These are phyloP conservation scores for Sakesphorus luctuosus DNA, from an alignment of 2,113 vertebrate genomes.

Conservation along the genomic window DNA sequence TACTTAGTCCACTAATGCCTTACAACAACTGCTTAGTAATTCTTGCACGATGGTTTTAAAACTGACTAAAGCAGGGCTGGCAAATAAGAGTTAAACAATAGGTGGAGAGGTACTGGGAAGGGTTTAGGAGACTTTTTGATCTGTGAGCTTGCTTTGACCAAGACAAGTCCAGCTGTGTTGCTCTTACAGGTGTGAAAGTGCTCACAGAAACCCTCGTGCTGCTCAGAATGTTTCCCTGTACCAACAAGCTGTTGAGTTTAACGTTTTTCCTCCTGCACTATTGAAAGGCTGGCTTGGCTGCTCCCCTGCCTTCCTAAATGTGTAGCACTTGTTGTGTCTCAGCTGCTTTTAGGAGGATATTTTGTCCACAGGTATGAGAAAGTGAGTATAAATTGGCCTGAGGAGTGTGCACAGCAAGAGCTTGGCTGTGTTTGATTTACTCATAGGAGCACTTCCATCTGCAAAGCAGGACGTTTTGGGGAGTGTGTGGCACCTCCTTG, in stretches of 20 bases:
- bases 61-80: neutral
- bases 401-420: neutral
- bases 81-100: neutral
- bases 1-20: neutral
- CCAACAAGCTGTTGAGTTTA: neutral
- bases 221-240: neutral
- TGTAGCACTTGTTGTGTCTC: neutral
- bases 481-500: neutral
- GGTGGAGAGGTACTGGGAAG: neutral
- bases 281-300: neutral
- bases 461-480: neutral
- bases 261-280: neutral
- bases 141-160: neutral
- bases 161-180: neutral
- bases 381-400: neutral
- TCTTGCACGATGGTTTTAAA: constrained; percentile 28
- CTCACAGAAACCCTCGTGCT: neutral
- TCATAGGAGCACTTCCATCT: neutral
- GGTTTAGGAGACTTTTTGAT: neutral
- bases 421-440: neutral
- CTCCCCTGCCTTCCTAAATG: neutral
- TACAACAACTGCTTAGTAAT: neutral
- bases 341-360: neutral
- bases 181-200: neutral
- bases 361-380: neutral